Percentiles rank a stretch among this genome's conserved stretches.
phyloP scores from a whole-genome alignment of 2,797 vertebrate species.

The Pagetopsis macropterus region DNA sequence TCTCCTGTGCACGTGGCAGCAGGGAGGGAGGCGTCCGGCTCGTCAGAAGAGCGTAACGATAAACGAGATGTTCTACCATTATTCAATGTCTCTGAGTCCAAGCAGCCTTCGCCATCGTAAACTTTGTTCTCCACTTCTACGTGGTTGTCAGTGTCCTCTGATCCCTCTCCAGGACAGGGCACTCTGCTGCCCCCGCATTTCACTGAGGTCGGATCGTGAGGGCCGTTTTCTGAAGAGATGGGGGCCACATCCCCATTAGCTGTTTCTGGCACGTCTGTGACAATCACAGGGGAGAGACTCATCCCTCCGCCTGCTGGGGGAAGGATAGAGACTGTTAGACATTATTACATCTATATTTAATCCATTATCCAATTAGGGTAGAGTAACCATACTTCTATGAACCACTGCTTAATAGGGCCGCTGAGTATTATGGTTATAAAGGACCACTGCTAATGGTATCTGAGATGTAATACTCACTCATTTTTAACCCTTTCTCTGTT shows the following conservation, averaged over 20 bases:
- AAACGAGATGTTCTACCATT: conserved; percentile 54
- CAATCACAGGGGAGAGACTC: conserved; percentile 85
- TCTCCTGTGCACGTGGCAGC: conserved; percentile 34
- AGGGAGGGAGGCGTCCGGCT: conserved; percentile 25
- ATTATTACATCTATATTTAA: background rate
- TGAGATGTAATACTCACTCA: background rate
- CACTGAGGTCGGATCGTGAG: conserved; percentile 45
- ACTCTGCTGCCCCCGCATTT: conserved; percentile 65
- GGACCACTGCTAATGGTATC: background rate
- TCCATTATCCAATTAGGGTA: background rate
- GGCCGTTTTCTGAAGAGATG: conserved; percentile 68
- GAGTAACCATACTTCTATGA: background rate
- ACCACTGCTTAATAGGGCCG: background rate
- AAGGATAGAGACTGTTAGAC: conserved; percentile 9
- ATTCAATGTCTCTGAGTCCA: conserved; percentile 49
- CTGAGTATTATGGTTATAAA: background rate
- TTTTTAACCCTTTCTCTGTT: too few relatives aligned
- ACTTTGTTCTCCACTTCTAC: conserved; percentile 41
- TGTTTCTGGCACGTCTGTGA: conserved; percentile 80
- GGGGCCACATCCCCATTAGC: conserved; percentile 77
- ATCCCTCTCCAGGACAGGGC: conserved; percentile 52
- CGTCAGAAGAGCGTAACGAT: conserved; percentile 37
- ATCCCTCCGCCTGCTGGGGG: conserved; percentile 83
- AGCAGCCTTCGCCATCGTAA: conserved; percentile 32
- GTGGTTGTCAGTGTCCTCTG: conserved; percentile 54